Evolutionary conservation across 2,888 invertebrate species (phyloP).

Genomic region (Thumatha senex): DNA sequence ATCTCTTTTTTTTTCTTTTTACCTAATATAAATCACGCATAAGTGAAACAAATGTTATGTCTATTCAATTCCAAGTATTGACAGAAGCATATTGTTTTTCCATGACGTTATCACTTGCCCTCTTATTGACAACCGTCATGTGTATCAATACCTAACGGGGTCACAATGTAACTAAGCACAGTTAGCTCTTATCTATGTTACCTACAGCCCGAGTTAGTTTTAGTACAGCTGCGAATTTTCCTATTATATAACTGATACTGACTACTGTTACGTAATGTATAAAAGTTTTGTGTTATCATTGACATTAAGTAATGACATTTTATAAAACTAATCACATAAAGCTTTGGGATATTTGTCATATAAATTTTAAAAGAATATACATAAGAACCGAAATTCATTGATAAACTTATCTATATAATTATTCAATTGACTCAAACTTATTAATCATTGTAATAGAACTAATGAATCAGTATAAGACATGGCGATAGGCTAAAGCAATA

Average conservation of each 20-base stretch:
- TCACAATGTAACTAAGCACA: conserved; percentile 23
- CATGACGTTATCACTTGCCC: conserved; percentile 37
- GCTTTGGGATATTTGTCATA: too few relatives aligned
- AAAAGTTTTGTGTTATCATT: not conserved
- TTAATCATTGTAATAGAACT: too few relatives aligned
- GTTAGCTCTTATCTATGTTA: conserved; percentile 28
- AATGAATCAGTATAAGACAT: too few relatives aligned
- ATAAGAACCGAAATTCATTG: too few relatives aligned
- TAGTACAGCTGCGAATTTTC: not conserved
- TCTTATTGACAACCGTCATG: conserved; percentile 31
- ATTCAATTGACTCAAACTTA: too few relatives aligned
- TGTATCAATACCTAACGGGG: conserved; percentile 21
- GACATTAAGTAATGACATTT: not conserved
- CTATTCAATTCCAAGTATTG: conserved; percentile 33
- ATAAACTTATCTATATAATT: too few relatives aligned
- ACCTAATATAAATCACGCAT: too few relatives aligned
- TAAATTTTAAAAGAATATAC: too few relatives aligned
- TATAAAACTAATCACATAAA: not conserved
- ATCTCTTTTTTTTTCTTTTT: too few relatives aligned
- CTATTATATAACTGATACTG: not conserved
- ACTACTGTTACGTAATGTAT: not conserved
- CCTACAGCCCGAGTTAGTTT: not conserved
- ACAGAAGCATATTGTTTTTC: conserved; percentile 44
- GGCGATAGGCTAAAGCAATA: too few relatives aligned
- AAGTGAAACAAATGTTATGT: conserved; percentile 19